Evolutionary conservation across 2,113 vertebrate species (phyloP).

Genomic region (Ptilonorhynchus violaceus): DNA sequence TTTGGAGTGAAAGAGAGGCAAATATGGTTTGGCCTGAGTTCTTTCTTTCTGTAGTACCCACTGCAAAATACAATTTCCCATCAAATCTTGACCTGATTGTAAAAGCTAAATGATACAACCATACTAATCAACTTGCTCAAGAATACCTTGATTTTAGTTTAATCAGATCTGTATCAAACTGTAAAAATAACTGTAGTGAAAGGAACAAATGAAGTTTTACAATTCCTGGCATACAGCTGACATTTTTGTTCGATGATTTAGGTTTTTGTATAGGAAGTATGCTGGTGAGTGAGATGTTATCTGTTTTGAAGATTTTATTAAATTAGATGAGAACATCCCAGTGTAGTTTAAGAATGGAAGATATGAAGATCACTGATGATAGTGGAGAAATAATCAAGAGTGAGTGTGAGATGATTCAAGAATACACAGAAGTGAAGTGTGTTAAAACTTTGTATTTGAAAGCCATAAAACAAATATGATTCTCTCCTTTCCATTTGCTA

Average conservation of each 20-base stretch:
- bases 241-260: background rate
- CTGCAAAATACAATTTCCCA: background rate
- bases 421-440: background rate
- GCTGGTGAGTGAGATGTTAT: background rate
- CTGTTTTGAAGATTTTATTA: background rate
- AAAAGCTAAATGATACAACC: background rate
- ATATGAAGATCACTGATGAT: background rate
- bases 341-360: background rate
- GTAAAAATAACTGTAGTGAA: background rate
- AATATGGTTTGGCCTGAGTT: background rate
- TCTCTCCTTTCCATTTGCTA: background rate
- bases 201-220: background rate
- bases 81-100: background rate
- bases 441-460: background rate
- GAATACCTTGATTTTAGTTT: background rate
- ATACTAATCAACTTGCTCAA: background rate
- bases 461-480: background rate
- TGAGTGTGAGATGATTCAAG: background rate
- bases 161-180: background rate
- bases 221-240: background rate
- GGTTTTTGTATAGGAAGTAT: background rate
- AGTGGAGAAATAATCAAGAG: background rate
- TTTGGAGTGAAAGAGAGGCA: background rate
- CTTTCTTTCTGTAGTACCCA: background rate
- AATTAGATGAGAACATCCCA: background rate